Percentiles rank a stretch among this genome's conserved stretches.
phyloP scores from a whole-genome alignment of 2,113 vertebrate species.

The Misgurnus mizolepis region DNA sequence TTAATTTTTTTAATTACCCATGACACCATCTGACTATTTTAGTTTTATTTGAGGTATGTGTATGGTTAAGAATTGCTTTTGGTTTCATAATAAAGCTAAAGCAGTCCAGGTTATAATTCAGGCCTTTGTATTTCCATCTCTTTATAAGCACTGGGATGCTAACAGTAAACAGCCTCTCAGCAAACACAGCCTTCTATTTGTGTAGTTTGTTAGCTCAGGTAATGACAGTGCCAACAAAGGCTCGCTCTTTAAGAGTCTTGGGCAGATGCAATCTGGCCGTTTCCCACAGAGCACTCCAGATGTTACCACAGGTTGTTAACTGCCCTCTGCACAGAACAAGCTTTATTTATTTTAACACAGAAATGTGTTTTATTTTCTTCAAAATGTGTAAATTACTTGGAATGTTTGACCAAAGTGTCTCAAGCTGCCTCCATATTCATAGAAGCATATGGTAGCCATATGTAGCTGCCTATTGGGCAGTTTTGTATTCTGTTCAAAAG shows the following conservation, averaged over 20 bases:
- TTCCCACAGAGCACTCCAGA: conserved; percentile 49
- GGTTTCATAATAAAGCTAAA: neutral
- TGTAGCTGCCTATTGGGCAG: conserved; percentile 32
- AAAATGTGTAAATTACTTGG: conserved; percentile 49
- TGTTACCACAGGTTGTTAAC: conserved; percentile 55
- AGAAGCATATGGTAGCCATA: conserved; percentile 50
- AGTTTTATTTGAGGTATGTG: too few species aligned
- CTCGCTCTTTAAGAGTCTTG: conserved; percentile 14
- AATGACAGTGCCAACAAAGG: conserved; percentile 46
- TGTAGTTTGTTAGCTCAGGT: conserved; percentile 43
- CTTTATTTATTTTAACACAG: conserved; percentile 44
- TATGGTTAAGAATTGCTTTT: too few species aligned
- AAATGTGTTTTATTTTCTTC: conserved; percentile 33
- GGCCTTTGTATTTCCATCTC: neutral
- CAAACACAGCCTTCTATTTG: neutral
- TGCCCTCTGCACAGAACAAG: conserved; percentile 17
- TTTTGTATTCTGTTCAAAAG: conserved; percentile 24
- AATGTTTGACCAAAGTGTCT: conserved; percentile 38
- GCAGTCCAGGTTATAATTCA: too few species aligned
- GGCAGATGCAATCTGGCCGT: conserved; percentile 38
- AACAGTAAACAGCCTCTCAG: conserved; percentile 37
- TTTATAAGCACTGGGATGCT: conserved; percentile 36
- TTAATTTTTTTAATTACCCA: too few species aligned
- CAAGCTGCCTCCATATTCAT: conserved; percentile 44
- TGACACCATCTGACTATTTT: too few species aligned